Conservation (phyloP, 1,140 invertebrate genomes). For the Thaumatotibia leucotreta region DNA sequence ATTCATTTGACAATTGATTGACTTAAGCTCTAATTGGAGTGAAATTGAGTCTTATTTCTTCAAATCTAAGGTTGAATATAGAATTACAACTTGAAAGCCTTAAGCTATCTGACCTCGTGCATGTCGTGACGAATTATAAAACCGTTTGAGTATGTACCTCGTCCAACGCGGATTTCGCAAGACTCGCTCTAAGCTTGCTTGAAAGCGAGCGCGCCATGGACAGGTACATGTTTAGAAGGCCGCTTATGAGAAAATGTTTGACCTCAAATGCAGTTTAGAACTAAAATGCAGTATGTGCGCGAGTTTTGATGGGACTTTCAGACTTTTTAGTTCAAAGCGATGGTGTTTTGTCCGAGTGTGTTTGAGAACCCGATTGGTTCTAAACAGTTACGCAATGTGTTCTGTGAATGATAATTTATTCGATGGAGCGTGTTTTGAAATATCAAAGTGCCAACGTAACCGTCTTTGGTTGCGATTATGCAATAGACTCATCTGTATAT, state of each 20-base stretch:
- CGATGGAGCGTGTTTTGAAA: not conserved
- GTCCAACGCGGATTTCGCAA: conserved; percentile 7
- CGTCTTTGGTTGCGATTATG: not conserved
- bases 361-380: not conserved
- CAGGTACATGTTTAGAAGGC: not conserved
- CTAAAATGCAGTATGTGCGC: not conserved
- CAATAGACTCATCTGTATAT: not conserved
- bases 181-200: not conserved
- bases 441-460: not conserved
- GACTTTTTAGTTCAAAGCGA: not conserved
- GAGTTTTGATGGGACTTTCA: not conserved
- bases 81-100: not conserved
- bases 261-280: not conserved
- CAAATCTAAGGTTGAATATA: not conserved
- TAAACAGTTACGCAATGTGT: not conserved
- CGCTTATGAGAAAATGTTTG: conserved; percentile 9
- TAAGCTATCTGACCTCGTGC: not conserved
- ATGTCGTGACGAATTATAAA: conserved; percentile 8
- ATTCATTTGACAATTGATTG: not conserved
- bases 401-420: conserved; percentile 9
- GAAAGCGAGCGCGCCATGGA: not conserved
- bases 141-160: not conserved
- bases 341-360: not conserved
- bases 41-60: not conserved
- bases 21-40: not conserved